A percentile compares a stretch with the other conserved stretches of the same genome.
Evolutionary conservation across 1,140 invertebrate species (phyloP).

Genomic region (Zaprionus nigranus): DNA sequence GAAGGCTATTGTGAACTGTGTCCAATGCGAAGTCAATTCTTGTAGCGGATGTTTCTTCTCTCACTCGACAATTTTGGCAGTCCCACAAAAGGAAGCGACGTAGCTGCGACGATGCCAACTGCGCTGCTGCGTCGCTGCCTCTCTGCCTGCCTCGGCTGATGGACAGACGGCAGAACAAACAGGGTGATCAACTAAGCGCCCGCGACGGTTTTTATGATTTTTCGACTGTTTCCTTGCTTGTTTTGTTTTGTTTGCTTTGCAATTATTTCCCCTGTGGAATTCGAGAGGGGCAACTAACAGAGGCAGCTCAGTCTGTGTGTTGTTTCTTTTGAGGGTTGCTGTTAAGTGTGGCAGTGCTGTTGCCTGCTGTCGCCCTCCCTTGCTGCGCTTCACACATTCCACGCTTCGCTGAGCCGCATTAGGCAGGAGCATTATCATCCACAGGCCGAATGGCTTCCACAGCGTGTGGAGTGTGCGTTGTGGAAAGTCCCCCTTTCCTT

Average conservation of each 20-base stretch:
- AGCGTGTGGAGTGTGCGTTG: constrained; percentile 63
- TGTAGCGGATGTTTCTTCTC: neutral
- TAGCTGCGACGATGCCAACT: constrained; percentile 22
- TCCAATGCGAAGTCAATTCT: constrained; percentile 27
- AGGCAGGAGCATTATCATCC: constrained; percentile 60
- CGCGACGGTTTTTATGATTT: constrained; percentile 71
- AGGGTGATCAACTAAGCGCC: constrained; percentile 50
- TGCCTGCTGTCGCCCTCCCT: constrained; percentile 2
- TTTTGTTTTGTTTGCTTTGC: constrained; percentile 57
- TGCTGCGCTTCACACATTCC: constrained; percentile 32
- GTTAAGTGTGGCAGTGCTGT: constrained; percentile 24
- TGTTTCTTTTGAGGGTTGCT: constrained; percentile 46
- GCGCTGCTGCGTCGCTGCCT: constrained; percentile 33
- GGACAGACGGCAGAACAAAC: constrained; percentile 53
- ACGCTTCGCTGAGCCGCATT: constrained; percentile 50
- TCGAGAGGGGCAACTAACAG: constrained; percentile 36
- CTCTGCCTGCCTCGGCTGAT: constrained; percentile 26
- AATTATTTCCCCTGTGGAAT: constrained; percentile 72
- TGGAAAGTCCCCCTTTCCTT: neutral
- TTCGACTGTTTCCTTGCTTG: constrained; percentile 27
- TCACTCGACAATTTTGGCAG: constrained; percentile 50
- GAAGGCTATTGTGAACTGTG: constrained; percentile 31
- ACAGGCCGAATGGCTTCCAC: constrained; percentile 53
- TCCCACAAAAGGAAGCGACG: constrained; percentile 59
- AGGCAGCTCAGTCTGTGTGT: neutral